These are phyloP conservation scores for Setophaga coronata DNA, from an alignment of 2,113 vertebrate species.

Conservation along the genomic window DNA sequence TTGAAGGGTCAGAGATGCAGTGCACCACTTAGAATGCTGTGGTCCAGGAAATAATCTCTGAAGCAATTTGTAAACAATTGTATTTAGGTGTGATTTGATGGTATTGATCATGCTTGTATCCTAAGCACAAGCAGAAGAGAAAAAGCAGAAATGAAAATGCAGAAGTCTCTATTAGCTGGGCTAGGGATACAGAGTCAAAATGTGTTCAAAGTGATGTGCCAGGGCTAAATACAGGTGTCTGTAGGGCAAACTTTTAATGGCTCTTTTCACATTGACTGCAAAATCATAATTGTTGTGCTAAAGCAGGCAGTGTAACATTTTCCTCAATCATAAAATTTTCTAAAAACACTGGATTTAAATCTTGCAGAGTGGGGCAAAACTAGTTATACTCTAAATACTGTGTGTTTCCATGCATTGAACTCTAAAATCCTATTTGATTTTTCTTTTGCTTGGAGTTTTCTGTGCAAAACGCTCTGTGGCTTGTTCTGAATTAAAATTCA, in stretches of 20 bases:
- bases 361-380: neutral
- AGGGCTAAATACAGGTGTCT: neutral
- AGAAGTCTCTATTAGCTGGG: neutral
- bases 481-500: neutral
- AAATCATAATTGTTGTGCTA: neutral
- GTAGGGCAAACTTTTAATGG: neutral
- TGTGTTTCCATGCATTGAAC: neutral
- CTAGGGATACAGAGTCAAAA: neutral
- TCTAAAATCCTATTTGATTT: neutral
- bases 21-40: neutral
- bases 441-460: neutral
- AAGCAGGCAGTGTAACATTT: neutral
- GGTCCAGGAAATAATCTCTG: neutral
- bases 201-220: neutral
- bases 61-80: neutral
- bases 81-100: neutral
- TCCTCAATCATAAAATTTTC: neutral
- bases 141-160: neutral
- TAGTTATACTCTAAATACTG: neutral
- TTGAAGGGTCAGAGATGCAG: neutral
- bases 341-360: neutral
- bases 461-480: neutral
- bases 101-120: neutral
- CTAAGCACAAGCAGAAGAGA: neutral
- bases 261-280: accelerated